A percentile compares a stretch with the other conserved stretches of the same genome.
phyloP scores from a whole-genome alignment of 2,888 invertebrate genomes.

The Calameuta pallipes region DNA sequence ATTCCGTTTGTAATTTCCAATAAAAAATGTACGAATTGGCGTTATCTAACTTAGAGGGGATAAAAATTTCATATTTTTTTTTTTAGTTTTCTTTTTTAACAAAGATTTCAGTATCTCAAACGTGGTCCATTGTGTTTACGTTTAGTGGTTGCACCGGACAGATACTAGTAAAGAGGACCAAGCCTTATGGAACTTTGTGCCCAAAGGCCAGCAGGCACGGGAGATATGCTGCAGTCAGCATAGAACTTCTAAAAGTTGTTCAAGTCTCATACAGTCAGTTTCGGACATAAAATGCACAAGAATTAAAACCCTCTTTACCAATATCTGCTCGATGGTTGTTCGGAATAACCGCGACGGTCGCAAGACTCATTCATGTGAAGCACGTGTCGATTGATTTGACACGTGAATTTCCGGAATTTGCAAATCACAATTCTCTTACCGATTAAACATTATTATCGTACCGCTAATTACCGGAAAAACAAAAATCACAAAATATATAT shows the following conservation, averaged over 20 bases:
- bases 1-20: background rate
- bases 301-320: too few species aligned
- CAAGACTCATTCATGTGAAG: background rate
- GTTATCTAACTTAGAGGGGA: conserved; percentile 2
- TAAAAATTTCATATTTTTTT: conserved; percentile 11
- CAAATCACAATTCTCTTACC: background rate
- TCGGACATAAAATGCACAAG: too few species aligned
- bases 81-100: conserved; percentile 37
- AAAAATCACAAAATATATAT: background rate
- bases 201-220: too few species aligned
- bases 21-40: background rate
- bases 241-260: too few species aligned
- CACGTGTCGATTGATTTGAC: background rate
- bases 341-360: background rate
- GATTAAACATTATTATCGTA: background rate
- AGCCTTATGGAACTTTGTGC: too few species aligned
- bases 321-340: too few species aligned
- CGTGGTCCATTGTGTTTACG: conserved; percentile 56
- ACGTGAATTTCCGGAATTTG: background rate
- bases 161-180: too few species aligned
- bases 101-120: conserved; percentile 56
- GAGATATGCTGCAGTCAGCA: too few species aligned
- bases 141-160: background rate
- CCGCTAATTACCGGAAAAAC: background rate
- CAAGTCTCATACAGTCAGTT: too few species aligned